A percentile compares a stretch with the other conserved stretches of the same genome.
phyloP scores from a whole-genome alignment of 2,797 vertebrate species.

The Myripristis murdjan region DNA sequence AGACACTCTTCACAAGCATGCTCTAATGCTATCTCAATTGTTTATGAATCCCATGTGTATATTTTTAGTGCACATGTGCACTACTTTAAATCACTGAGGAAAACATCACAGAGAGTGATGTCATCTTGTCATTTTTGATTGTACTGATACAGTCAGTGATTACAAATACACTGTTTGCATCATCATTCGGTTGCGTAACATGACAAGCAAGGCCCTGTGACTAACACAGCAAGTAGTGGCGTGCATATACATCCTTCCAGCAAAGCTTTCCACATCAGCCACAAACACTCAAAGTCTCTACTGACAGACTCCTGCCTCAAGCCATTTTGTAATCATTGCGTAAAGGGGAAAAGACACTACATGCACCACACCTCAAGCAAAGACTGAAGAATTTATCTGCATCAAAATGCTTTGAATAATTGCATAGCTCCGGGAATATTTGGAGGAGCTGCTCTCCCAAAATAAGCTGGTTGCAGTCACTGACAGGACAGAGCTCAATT shows the following conservation, averaged over 20 bases:
- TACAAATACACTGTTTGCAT: constrained; percentile 35
- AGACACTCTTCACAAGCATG: constrained; percentile 1
- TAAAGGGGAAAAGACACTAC: constrained; percentile 61
- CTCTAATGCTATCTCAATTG: background rate
- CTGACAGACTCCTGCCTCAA: constrained; percentile 48
- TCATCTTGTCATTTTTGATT: constrained; percentile 1
- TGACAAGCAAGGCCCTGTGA: constrained; percentile 53
- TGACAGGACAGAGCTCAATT: background rate
- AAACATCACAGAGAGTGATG: constrained; percentile 7
- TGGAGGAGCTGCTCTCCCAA: constrained; percentile 62
- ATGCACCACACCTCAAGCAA: constrained; percentile 74
- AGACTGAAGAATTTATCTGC: constrained; percentile 39
- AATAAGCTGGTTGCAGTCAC: constrained; percentile 63
- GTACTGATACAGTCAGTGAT: constrained; percentile 8
- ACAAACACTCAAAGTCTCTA: constrained; percentile 34
- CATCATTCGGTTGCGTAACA: constrained; percentile 38
- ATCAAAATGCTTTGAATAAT: constrained; percentile 39
- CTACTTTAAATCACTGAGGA: background rate
- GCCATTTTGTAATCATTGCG: constrained; percentile 57
- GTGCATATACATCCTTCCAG: constrained; percentile 59
- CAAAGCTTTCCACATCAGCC: constrained; percentile 71
- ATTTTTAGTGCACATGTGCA: constrained; percentile 1
- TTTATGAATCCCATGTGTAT: background rate
- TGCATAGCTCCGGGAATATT: constrained; percentile 37
- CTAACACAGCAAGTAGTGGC: constrained; percentile 67